These are phyloP conservation scores for Marmota monax DNA, from an alignment of 2,113 vertebrate genomes.

Conservation along the genomic window DNA sequence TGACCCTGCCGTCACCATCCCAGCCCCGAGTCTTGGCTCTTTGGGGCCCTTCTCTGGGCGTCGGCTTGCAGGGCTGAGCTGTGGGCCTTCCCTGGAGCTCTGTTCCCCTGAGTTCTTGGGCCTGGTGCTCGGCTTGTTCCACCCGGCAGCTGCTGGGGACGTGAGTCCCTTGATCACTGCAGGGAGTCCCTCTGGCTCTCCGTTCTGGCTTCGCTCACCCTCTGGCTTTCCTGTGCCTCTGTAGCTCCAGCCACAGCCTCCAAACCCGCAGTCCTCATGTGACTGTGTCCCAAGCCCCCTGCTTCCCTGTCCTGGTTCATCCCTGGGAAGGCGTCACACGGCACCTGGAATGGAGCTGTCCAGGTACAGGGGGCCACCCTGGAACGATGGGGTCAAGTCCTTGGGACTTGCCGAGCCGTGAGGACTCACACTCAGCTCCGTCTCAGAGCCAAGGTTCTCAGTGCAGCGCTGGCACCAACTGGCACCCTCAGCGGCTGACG, in stretches of 20 bases:
- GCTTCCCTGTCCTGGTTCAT: not conserved
- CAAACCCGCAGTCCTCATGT: not conserved
- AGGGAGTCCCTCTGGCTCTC: not conserved
- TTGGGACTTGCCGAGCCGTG: not conserved
- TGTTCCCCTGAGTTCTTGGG: not conserved
- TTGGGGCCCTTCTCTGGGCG: not conserved
- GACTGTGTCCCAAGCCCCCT: not conserved
- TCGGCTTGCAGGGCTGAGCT: not conserved
- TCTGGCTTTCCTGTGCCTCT: too few relatives aligned
- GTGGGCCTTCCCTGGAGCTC: not conserved
- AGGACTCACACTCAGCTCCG: too few relatives aligned
- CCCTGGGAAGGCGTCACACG: rapidly evolving
- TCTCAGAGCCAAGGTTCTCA: too few relatives aligned
- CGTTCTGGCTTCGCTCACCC: too few relatives aligned
- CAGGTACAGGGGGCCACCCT: rapidly evolving
- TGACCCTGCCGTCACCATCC: not conserved
- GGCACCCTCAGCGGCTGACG: too few relatives aligned
- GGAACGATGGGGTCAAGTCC: not conserved
- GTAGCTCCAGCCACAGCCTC: not conserved
- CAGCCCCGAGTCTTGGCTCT: not conserved
- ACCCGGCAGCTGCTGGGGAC: not conserved
- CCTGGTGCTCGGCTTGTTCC: not conserved
- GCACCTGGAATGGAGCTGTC: not conserved
- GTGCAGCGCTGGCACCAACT: too few relatives aligned
- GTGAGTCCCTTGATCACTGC: too few relatives aligned